Conservation (phyloP, 1,140 invertebrate genomes). For the Drosophila sechellia region DNA sequence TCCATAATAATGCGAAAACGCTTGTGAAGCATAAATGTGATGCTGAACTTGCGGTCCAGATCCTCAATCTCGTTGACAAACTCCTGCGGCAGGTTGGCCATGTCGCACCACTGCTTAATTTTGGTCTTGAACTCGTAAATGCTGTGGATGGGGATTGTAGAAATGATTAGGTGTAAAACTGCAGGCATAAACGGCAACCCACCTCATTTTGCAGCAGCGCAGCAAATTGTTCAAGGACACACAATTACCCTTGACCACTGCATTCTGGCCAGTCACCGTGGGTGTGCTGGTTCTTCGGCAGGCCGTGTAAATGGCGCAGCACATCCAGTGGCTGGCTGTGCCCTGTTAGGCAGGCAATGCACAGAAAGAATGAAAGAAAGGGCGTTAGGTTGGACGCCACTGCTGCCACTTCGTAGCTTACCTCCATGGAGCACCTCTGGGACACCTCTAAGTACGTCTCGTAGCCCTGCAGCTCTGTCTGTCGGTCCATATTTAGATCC, state of each 20-base stretch:
- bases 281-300: slow-evolving; percentile 93
- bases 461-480: slow-evolving; percentile 72
- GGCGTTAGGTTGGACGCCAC: background rate
- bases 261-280: slow-evolving; percentile 89
- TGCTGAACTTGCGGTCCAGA: slow-evolving; percentile 96
- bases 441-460: slow-evolving; percentile 62
- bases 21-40: slow-evolving; percentile 97
- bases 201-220: slow-evolving; percentile 95
- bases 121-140: slow-evolving; percentile 98
- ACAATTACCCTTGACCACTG: slow-evolving; percentile 94
- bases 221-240: slow-evolving; percentile 96
- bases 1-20: slow-evolving; percentile 96
- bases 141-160: slow-evolving; percentile 84
- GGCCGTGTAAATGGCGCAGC: slow-evolving; percentile 96
- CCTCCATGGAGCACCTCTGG: slow-evolving; percentile 71
- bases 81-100: slow-evolving; percentile 94
- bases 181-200: background rate
- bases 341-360: slow-evolving; percentile 87
- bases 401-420: slow-evolving; percentile 18
- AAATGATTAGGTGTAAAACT: no score
- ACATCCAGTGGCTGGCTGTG: slow-evolving; percentile 96
- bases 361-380: slow-evolving; percentile 53
- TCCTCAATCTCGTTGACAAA: slow-evolving; percentile 94
- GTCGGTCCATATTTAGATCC: slow-evolving; percentile 78
- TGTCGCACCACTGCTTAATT: slow-evolving; percentile 97